These are phyloP conservation scores for Heliocidaris tuberculata DNA, from an alignment of 35 echinoderm and acorn worm genomes.

Conservation along the genomic window DNA sequence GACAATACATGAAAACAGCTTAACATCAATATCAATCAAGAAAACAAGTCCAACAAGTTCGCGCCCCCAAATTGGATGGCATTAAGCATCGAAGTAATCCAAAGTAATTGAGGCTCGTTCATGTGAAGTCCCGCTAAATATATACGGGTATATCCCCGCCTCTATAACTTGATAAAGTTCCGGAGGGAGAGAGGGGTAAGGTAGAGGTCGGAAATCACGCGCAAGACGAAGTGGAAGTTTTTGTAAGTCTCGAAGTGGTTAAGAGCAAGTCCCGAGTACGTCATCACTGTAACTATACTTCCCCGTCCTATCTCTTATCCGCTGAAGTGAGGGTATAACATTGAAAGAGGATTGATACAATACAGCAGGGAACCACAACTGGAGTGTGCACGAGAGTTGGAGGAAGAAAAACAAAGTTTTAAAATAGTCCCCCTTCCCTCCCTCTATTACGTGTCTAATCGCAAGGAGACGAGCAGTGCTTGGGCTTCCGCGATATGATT, in stretches of 20 bases:
- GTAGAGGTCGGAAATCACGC: conserved; percentile 31
- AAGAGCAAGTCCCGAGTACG: conserved; percentile 32
- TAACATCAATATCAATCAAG: neutral
- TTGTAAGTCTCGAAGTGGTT: conserved; percentile 36
- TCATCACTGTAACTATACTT: conserved; percentile 31
- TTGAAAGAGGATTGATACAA: conserved; percentile 17
- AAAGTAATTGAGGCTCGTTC: conserved; percentile 7
- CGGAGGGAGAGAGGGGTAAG: conserved; percentile 17
- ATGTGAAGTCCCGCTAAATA: conserved; percentile 40
- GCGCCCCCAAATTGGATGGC: neutral
- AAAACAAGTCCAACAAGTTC: conserved; percentile 15
- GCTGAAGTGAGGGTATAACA: neutral
- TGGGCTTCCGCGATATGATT: conserved; percentile 9
- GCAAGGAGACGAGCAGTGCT: conserved; percentile 23
- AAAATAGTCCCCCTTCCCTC: conserved; percentile 33
- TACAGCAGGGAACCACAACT: neutral
- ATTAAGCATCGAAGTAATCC: conserved; percentile 1
- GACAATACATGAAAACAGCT: conserved; percentile 34
- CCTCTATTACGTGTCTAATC: conserved; percentile 26
- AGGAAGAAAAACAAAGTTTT: conserved; percentile 52
- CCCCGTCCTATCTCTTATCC: conserved; percentile 48
- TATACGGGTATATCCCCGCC: conserved; percentile 52
- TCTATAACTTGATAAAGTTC: conserved; percentile 27
- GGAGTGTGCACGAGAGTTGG: neutral
- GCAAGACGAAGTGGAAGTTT: conserved; percentile 40